Evolutionary conservation across 2,797 vertebrate species (phyloP).

Genomic region (Bradypus variegatus): DNA sequence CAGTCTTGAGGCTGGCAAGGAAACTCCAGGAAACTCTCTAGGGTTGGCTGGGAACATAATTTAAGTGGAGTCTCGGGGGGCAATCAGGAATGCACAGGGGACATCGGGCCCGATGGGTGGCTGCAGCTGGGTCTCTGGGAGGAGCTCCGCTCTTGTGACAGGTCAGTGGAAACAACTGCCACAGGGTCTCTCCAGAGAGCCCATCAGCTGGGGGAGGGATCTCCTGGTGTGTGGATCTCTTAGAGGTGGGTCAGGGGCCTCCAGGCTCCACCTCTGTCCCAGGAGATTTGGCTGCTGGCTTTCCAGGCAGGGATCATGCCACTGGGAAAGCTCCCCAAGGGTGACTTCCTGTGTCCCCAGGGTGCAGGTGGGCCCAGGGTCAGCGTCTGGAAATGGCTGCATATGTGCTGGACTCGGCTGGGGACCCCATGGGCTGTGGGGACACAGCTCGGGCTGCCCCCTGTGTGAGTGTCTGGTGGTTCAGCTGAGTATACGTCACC

Average conservation of each 20-base stretch:
- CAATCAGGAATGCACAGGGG: background rate
- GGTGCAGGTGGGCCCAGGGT: background rate
- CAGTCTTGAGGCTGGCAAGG: background rate
- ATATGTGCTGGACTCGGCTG: background rate
- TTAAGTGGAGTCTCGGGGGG: background rate
- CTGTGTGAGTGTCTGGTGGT: background rate
- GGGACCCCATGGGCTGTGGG: background rate
- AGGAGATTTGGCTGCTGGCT: background rate
- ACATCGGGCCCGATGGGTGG: background rate
- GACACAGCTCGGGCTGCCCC: fast-evolving
- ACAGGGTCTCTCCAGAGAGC: background rate
- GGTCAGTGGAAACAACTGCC: background rate
- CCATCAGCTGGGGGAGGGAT: background rate
- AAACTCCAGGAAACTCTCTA: background rate
- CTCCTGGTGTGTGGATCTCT: background rate
- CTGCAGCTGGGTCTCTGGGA: background rate
- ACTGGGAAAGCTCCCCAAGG: background rate
- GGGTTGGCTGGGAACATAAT: background rate
- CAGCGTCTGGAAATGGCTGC: background rate
- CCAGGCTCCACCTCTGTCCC: background rate
- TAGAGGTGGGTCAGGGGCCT: background rate
- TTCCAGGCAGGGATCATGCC: background rate
- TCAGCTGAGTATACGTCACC: constrained; percentile 22
- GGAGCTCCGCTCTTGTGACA: background rate
- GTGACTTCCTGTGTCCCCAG: background rate